Conservation (phyloP, 2,797 vertebrate species). For the Erpetoichthys calabaricus region DNA sequence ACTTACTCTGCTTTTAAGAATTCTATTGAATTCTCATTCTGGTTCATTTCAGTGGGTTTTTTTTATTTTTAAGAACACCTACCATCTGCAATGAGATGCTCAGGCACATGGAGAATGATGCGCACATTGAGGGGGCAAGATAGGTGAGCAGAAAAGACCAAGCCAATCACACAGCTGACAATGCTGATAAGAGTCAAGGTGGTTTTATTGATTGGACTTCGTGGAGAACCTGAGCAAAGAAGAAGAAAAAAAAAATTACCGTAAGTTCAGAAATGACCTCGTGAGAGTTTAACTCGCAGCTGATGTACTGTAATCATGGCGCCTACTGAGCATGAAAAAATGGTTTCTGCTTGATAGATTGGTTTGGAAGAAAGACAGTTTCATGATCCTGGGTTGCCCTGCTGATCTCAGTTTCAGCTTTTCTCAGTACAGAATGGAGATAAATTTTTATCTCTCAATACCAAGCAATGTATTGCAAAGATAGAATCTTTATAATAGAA, state of each 20-base stretch:
- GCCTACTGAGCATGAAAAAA: slow-evolving; percentile 36
- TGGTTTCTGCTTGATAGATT: slow-evolving; percentile 31
- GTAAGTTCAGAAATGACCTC: too few relatives aligned
- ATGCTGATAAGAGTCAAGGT: slow-evolving; percentile 92
- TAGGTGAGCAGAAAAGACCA: slow-evolving; percentile 83
- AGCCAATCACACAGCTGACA: slow-evolving; percentile 79
- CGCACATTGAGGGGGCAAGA: slow-evolving; percentile 79
- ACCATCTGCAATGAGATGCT: slow-evolving; percentile 96
- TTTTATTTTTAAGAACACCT: slow-evolving; percentile 21
- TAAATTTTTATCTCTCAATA: slow-evolving; percentile 30
- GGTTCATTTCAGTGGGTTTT: too few relatives aligned
- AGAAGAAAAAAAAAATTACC: slow-evolving; percentile 1
- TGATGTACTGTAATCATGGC: slow-evolving; percentile 30
- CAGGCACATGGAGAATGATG: slow-evolving; percentile 86
- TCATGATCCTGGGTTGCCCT: slow-evolving; percentile 9
- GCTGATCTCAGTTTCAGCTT: background rate
- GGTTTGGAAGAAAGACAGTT: slow-evolving; percentile 25
- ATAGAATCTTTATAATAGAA: slow-evolving; percentile 16
- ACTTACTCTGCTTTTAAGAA: too few relatives aligned
- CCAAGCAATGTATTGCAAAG: slow-evolving; percentile 24
- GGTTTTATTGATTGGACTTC: slow-evolving; percentile 94
- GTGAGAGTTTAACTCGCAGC: background rate
- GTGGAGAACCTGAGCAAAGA: slow-evolving; percentile 63
- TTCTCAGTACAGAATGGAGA: slow-evolving; percentile 27
- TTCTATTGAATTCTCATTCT: too few relatives aligned